Base-by-base conservation (phyloP, 2,888 invertebrate genomes). In the Ophion ellenae region DNA sequence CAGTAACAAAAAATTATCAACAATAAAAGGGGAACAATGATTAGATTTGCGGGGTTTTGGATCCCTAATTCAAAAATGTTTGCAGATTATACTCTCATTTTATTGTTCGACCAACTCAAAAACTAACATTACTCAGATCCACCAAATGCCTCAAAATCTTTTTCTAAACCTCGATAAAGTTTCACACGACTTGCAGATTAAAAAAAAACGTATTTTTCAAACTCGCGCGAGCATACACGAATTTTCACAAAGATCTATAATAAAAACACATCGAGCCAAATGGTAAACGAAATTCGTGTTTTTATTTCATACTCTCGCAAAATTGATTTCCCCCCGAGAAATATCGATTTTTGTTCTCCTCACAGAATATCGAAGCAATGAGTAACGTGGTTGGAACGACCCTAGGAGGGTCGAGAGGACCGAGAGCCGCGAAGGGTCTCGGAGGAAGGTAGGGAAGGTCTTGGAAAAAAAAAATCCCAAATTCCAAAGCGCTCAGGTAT, bases 401-500 rank as follows among this genome's bases (percentile, higher is more conserved):
- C n/a, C 45, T 14, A 63, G 28, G 32, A 71, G 14, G 63, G 45
- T 64, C 45, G 70, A 28, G 28, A 75, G 69, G 61, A 28, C 63
- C 53, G 47, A 76, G 71, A 11, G 47, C 40, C 24, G 47, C 36
- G 69, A 70, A 81, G 81, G 75, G 75, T 71, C 79, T 59, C 24
- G 66, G n/a, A 32, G 71, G 45, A 28, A 81, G 71, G 57, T 57
- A 32, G 74, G 73, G 73, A 82, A 76, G 63, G 57, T 57, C 11
- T 32, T 11, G n/a, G 61, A 73, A 36, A 83, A 86, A 86, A 86
- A 86, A 83, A 83, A 81, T 81, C 63, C 24, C 63, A 77, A 86
- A 86, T 86, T 83, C 83, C 86, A 67, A 79, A 86, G 83, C 63
- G 77, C 74, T 81, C 74, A 77, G 80, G 85, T 83, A 53, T 53